Evolutionary conservation across 2,797 vertebrate genomes (phyloP).

Genomic region (Pterois miles): DNA sequence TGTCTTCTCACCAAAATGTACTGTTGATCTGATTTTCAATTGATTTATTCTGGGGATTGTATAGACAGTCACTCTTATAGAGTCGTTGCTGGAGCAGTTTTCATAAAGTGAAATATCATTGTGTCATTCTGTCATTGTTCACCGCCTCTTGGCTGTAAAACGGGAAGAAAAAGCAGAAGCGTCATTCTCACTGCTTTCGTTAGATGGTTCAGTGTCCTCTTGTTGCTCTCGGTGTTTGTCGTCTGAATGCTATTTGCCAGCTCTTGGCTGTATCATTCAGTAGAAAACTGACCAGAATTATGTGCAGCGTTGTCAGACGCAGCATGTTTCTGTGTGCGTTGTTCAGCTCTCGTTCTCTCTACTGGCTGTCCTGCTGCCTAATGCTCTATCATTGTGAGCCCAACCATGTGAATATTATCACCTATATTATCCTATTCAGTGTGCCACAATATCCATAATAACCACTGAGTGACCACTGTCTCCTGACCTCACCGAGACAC

Average conservation of each 20-base stretch:
- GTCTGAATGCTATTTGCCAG: background rate
- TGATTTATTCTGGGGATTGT: no score
- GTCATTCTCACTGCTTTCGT: background rate
- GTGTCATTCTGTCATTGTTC: no score
- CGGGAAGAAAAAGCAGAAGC: no score
- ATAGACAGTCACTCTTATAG: no score
- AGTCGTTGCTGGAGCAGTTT: no score
- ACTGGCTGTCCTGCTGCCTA: background rate
- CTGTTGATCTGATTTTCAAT: no score
- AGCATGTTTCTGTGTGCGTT: background rate
- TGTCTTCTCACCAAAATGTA: no score
- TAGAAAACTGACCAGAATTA: background rate
- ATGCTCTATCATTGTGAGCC: constrained; percentile 10
- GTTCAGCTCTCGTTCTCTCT: background rate
- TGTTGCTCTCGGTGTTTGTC: background rate
- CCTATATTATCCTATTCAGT: background rate
- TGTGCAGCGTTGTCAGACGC: background rate
- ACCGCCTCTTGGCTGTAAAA: no score
- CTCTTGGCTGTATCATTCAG: background rate
- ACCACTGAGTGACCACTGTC: background rate
- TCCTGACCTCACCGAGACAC: no score
- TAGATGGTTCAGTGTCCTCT: background rate
- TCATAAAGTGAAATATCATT: no score
- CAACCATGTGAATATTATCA: background rate
- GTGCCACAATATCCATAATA: background rate